A percentile compares a stretch with the other conserved stretches of the same genome.
Conservation (phyloP, 2,113 vertebrate species). For the Zapornia atra region DNA sequence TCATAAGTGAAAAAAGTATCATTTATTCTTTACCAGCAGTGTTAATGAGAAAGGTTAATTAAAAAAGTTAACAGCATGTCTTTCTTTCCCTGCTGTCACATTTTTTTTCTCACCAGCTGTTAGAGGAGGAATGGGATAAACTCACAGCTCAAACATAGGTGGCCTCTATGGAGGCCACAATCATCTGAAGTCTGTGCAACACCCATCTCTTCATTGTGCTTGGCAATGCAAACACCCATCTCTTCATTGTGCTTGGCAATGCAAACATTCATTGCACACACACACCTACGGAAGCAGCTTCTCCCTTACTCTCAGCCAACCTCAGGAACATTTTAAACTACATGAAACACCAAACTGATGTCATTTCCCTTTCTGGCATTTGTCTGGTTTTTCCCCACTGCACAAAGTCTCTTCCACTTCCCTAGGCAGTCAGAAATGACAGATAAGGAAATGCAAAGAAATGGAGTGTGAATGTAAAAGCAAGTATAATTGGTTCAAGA, state of each 20-base stretch:
- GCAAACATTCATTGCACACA: background rate
- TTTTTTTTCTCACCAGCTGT: background rate
- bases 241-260: background rate
- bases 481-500: slow-evolving; percentile 56
- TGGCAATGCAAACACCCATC: background rate
- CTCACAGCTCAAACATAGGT: background rate
- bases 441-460: slow-evolving; percentile 22
- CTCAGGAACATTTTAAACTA: background rate
- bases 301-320: background rate
- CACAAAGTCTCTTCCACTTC: background rate
- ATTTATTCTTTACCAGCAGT: slow-evolving; percentile 11
- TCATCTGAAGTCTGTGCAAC: background rate
- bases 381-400: background rate
- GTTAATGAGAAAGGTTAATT: background rate
- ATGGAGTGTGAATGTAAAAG: background rate
- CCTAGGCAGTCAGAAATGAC: background rate
- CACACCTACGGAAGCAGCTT: background rate
- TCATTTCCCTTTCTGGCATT: slow-evolving; percentile 5
- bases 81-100: background rate
- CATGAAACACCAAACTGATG: background rate
- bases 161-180: background rate
- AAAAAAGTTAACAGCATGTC: background rate
- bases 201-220: background rate
- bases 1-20: background rate
- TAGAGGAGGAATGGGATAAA: background rate